A percentile compares a stretch with the other conserved stretches of the same genome.
phyloP scores from a whole-genome alignment of 2,113 vertebrate species.

The Glaucidium brasilianum region DNA sequence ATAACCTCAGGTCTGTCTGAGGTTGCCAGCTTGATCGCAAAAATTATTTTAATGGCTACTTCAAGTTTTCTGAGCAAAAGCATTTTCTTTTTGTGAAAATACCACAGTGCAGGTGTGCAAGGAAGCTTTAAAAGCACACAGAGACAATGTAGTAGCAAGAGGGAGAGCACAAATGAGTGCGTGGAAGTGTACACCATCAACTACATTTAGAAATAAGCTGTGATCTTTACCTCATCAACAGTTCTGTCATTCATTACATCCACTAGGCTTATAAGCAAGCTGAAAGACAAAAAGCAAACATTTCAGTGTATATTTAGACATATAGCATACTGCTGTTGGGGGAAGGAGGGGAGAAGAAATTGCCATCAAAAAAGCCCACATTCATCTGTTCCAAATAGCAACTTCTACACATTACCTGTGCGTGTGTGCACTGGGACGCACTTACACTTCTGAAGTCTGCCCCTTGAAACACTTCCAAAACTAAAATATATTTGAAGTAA shows the following conservation, averaged over 20 bases:
- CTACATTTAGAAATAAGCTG: neutral
- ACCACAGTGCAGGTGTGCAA: neutral
- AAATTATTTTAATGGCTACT: neutral
- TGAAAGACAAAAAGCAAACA: constrained; percentile 59
- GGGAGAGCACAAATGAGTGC: neutral
- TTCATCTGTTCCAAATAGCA: neutral
- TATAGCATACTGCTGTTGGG: neutral
- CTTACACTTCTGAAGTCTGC: neutral
- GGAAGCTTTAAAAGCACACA: neutral
- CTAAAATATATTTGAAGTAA: neutral
- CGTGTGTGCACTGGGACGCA: accelerated
- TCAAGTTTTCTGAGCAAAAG: neutral
- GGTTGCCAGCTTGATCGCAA: neutral
- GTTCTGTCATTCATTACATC: constrained; percentile 85
- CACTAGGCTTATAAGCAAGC: constrained; percentile 84
- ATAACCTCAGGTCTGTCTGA: neutral
- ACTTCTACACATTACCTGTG: neutral
- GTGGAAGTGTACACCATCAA: neutral
- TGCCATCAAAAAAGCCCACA: neutral
- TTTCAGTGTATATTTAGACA: neutral
- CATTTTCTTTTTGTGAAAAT: neutral
- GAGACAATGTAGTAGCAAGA: neutral
- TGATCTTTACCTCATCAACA: constrained; percentile 84
- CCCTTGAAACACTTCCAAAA: neutral
- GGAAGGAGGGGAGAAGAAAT: neutral